A percentile compares a stretch with the other conserved stretches of the same genome.
phyloP scores from a whole-genome alignment of 2,888 invertebrate genomes.

The Andrena bucephala region DNA sequence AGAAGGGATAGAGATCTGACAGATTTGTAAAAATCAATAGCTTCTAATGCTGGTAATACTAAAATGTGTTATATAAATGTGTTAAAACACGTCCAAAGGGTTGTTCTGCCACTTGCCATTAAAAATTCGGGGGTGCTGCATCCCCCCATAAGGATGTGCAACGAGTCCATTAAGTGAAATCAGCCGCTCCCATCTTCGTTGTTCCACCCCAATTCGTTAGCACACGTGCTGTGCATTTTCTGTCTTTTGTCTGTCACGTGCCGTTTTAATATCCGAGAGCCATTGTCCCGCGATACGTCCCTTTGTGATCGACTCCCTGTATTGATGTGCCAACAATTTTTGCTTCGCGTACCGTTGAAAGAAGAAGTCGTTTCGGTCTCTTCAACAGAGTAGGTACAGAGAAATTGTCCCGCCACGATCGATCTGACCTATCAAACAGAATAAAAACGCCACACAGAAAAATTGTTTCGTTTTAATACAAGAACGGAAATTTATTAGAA shows the following conservation, averaged over 20 bases:
- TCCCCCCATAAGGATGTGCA: constrained; percentile 11
- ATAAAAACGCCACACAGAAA: background rate
- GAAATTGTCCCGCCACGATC: background rate
- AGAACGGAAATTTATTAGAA: background rate
- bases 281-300: constrained; percentile 70
- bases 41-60: background rate
- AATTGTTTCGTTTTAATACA: background rate
- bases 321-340: constrained; percentile 60
- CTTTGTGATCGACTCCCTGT: constrained; percentile 58
- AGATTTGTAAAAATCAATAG: background rate
- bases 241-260: constrained; percentile 82
- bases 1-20: background rate
- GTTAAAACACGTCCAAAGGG: background rate
- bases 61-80: background rate
- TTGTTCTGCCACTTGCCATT: background rate
- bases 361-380: background rate
- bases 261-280: constrained; percentile 78
- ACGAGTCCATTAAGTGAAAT: constrained; percentile 65
- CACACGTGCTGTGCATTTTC: constrained; percentile 82
- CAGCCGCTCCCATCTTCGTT: constrained; percentile 60
- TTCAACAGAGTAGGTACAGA: no score
- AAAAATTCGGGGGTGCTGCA: constrained; percentile 1
- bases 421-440: background rate
- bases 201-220: constrained; percentile 71
- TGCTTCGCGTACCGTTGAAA: background rate